Conservation (phyloP, 1,140 invertebrate species). For the Aphelenchoides fujianensis region DNA sequence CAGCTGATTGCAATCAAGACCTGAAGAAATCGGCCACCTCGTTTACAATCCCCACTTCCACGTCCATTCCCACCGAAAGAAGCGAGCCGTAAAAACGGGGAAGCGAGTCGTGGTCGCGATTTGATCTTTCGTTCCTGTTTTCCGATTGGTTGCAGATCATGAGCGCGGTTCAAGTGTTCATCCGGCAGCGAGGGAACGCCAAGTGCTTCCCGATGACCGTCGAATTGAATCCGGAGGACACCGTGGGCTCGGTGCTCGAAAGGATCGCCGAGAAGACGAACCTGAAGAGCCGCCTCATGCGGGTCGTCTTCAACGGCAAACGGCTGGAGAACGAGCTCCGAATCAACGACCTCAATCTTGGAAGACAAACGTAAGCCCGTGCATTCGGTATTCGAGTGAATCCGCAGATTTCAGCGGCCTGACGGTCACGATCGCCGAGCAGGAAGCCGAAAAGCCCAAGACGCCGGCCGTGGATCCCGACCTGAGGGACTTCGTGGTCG, state of each 20-base stretch:
- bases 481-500: constrained; percentile 8
- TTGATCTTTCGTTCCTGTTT: background rate
- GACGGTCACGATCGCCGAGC: background rate
- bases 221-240: constrained; percentile 5
- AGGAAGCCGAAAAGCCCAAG: background rate
- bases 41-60: too few species aligned
- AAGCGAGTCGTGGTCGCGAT: background rate
- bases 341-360: constrained; percentile 9
- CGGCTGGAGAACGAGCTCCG: background rate
- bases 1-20: background rate
- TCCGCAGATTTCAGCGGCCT: background rate
- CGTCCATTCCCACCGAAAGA: too few species aligned
- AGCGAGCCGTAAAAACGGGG: too few species aligned
- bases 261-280: constrained; percentile 7
- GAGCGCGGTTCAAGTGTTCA: constrained; percentile 5
- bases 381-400: background rate
- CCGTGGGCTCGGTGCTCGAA: background rate
- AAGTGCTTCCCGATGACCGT: background rate
- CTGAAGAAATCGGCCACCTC: background rate
- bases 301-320: constrained; percentile 15
- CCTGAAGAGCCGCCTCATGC: background rate
- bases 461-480: background rate
- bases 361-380: constrained; percentile 14
- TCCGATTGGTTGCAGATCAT: constrained; percentile 1
- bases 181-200: background rate